A percentile compares a stretch with the other conserved stretches of the same genome.
phyloP scores from a whole-genome alignment of 2,113 vertebrate species.

The Isichthys henryi region DNA sequence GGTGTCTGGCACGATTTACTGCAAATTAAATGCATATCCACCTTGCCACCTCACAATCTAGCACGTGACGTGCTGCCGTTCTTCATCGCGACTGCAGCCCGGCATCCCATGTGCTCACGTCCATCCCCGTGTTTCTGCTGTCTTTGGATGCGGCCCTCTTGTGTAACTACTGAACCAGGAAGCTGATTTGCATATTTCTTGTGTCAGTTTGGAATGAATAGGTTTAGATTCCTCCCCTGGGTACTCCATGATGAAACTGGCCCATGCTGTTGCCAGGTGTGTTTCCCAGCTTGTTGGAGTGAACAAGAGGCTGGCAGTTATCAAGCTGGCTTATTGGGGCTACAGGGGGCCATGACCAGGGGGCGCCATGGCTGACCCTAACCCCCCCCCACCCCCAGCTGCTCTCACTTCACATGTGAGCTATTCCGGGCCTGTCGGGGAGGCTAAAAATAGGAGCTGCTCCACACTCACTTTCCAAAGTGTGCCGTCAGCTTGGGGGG shows the following conservation, averaged over 20 bases:
- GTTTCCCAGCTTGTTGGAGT: not conserved
- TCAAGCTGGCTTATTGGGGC: not conserved
- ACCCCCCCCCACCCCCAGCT: constrained; percentile 45
- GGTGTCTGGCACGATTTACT: not conserved
- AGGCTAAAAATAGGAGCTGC: constrained; percentile 62
- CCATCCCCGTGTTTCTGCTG: not conserved
- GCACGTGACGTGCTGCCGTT: not conserved
- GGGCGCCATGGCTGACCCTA: not conserved
- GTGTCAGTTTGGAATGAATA: not conserved
- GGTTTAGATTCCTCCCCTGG: not conserved
- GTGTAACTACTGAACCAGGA: not conserved
- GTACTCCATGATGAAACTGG: not conserved
- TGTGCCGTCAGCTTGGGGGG: constrained; percentile 55
- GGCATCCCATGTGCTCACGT: not conserved
- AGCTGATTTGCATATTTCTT: not conserved
- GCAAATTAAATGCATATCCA: not conserved
- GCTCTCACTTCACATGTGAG: constrained; percentile 51
- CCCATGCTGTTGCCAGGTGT: not conserved
- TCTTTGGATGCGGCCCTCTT: not conserved
- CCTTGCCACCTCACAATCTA: not conserved
- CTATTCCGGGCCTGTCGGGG: constrained; percentile 57
- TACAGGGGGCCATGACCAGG: not conserved
- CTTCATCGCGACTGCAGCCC: not conserved
- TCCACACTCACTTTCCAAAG: constrained; percentile 39
- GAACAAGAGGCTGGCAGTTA: not conserved